Percentiles rank a stretch among this genome's conserved stretches.
These are phyloP conservation scores for Drosophila flavopinicola DNA, from an alignment of 2,888 invertebrate species.

Conservation along the genomic window DNA sequence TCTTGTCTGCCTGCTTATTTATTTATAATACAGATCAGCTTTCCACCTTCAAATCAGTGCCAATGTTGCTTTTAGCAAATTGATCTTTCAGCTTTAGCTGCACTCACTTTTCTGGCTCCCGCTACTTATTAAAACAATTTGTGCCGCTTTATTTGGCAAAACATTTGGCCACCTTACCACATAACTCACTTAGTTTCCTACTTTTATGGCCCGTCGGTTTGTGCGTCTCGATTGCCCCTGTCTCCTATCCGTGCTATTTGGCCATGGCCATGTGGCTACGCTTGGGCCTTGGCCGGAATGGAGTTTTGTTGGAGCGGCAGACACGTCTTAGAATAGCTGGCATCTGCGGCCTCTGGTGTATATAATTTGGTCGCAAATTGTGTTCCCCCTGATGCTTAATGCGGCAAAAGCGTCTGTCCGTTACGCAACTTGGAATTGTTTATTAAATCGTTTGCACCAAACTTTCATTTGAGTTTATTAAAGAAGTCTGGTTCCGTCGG, in stretches of 20 bases:
- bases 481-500: conserved; percentile 42
- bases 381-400: conserved; percentile 28
- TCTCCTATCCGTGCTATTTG: conserved; percentile 55
- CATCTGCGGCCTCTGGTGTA: conserved; percentile 36
- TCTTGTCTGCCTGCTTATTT: not conserved
- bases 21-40: not conserved
- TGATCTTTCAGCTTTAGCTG: conserved; percentile 9
- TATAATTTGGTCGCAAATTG: conserved; percentile 53
- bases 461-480: conserved; percentile 62
- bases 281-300: not conserved
- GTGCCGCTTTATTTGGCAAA: conserved; percentile 52
- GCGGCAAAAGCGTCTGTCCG: conserved; percentile 4
- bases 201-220: conserved; percentile 38
- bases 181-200: conserved; percentile 58
- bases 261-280: conserved; percentile 49
- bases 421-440: conserved; percentile 34
- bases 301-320: conserved; percentile 14
- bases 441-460: conserved; percentile 52
- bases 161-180: conserved; percentile 38
- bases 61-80: not conserved
- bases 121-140: conserved; percentile 58
- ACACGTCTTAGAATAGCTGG: conserved; percentile 50
- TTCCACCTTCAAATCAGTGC: too few species aligned
- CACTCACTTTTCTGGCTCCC: conserved; percentile 1
- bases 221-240: conserved; percentile 32